phyloP scores from a whole-genome alignment of 2,797 vertebrate genomes.

The Acipenser oxyrinchus region DNA sequence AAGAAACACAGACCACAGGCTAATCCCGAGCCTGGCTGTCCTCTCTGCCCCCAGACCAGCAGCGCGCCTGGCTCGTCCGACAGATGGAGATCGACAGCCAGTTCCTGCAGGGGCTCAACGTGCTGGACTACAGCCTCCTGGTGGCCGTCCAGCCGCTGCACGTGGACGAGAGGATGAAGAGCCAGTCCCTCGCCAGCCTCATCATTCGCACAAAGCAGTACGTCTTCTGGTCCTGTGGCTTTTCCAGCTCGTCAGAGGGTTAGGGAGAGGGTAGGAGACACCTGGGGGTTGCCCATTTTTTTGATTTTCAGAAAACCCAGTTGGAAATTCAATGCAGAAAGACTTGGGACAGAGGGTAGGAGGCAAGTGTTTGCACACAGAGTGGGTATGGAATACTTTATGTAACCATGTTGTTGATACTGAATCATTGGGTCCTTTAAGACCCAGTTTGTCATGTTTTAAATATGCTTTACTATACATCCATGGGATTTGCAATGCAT shows the following conservation, averaged over 20 bases:
- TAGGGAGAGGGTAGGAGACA: too few species aligned
- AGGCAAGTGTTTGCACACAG: too few species aligned
- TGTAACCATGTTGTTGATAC: too few species aligned
- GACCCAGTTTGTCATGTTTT: too few species aligned
- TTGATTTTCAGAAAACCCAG: too few species aligned
- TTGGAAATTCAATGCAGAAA: too few species aligned
- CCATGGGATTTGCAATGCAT: too few species aligned
- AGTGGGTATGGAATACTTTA: too few species aligned
- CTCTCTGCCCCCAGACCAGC: slow-evolving; percentile 48
- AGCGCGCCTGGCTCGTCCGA: slow-evolving; percentile 66
- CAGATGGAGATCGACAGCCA: slow-evolving; percentile 74
- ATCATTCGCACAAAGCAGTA: slow-evolving; percentile 65
- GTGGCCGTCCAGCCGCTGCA: slow-evolving; percentile 71
- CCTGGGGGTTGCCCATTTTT: too few species aligned
- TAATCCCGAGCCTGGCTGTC: background rate
- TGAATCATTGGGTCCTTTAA: too few species aligned
- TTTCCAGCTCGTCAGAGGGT: background rate
- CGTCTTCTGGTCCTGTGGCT: slow-evolving; percentile 16
- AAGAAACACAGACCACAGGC: background rate
- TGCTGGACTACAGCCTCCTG: slow-evolving; percentile 82
- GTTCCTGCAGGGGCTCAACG: slow-evolving; percentile 66
- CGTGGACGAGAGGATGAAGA: slow-evolving; percentile 55
- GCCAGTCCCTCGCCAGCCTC: slow-evolving; percentile 53
- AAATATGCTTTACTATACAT: too few species aligned
- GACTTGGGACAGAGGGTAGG: too few species aligned